Evolutionary conservation across 2,113 vertebrate genomes (phyloP).

Genomic region (Tachuris rubrigastra): DNA sequence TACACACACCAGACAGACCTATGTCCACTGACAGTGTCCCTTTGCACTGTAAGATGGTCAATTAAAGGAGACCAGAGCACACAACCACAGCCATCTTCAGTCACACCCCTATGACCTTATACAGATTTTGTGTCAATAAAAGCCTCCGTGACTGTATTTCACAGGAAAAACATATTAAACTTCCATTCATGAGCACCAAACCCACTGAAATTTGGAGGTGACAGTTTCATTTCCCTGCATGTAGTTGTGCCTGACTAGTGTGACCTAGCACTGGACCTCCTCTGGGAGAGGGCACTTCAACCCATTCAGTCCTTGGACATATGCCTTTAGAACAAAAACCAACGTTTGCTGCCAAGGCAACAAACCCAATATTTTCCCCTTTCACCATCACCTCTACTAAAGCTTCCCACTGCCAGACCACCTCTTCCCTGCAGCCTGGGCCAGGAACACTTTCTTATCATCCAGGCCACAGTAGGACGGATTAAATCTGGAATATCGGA

Average conservation of each 20-base stretch:
- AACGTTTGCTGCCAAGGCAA: neutral
- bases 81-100: neutral
- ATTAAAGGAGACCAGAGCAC: neutral
- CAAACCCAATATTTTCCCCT: neutral
- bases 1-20: neutral
- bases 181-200: neutral
- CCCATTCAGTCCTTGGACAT: neutral
- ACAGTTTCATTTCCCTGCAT: neutral
- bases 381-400: neutral
- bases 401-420: neutral
- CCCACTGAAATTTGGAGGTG: neutral
- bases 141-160: neutral
- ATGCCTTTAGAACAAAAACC: neutral
- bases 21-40: neutral
- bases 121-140: neutral
- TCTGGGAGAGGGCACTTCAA: neutral
- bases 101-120: neutral
- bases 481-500: neutral
- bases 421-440: neutral
- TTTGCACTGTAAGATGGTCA: fast-evolving
- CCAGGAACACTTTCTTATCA: neutral
- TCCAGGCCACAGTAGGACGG: neutral
- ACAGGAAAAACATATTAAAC: neutral
- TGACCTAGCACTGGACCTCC: neutral
- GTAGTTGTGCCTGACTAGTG: neutral